phyloP scores from a whole-genome alignment of 2,113 vertebrate species.

The Campylomormyrus tamandua region DNA sequence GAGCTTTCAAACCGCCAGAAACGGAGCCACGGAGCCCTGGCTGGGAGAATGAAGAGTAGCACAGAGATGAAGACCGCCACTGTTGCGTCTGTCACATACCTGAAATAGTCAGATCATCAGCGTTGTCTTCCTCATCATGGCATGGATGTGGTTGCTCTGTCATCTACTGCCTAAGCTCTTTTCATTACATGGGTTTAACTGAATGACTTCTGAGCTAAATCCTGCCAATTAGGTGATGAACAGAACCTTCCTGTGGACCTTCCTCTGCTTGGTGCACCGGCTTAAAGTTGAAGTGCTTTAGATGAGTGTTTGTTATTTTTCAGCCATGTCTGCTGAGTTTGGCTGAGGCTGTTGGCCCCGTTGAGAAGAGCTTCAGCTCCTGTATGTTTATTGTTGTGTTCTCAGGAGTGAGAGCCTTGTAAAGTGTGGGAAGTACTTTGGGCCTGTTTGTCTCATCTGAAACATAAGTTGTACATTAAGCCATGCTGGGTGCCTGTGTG shows the following conservation, averaged over 20 bases:
- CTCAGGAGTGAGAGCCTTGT: background rate
- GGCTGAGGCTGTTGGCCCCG: background rate
- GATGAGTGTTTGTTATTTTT: background rate
- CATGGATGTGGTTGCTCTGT: background rate
- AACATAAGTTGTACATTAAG: background rate
- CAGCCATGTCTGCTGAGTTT: background rate
- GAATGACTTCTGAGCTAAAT: background rate
- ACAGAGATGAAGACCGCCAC: slow-evolving; percentile 69
- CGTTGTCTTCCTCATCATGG: background rate
- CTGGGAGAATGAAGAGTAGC: slow-evolving; percentile 79
- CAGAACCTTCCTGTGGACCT: background rate
- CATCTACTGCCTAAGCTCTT: background rate
- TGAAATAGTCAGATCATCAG: slow-evolving; percentile 37
- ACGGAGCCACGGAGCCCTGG: slow-evolving; percentile 66
- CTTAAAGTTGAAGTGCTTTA: background rate
- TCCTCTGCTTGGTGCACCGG: background rate
- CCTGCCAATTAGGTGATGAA: background rate
- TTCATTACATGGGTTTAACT: background rate
- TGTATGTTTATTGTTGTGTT: background rate
- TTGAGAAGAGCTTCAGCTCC: background rate
- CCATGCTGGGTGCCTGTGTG: background rate
- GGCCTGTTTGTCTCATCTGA: background rate
- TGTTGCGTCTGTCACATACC: slow-evolving; percentile 77
- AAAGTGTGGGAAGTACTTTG: background rate
- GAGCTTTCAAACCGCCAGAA: slow-evolving; percentile 45